Evolutionary conservation across 2,888 invertebrate species (phyloP).

Genomic region (Gymnoscelis rufifasciata): DNA sequence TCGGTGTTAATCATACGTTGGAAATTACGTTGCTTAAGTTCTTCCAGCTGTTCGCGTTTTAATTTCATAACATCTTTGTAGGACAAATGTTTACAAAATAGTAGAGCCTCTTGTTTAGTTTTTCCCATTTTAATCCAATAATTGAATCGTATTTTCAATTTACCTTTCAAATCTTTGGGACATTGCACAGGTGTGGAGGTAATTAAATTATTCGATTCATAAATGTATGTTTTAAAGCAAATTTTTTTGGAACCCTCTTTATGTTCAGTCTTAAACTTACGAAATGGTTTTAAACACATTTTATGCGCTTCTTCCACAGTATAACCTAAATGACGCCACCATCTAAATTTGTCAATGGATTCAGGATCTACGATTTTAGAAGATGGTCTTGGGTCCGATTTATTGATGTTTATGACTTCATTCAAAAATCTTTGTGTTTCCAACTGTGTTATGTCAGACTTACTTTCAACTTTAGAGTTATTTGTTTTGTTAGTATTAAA

Average conservation of each 20-base stretch:
- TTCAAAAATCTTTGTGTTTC: not conserved
- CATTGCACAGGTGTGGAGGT: not conserved
- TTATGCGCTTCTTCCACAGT: not conserved
- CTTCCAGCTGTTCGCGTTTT: too few relatives aligned
- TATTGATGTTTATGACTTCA: not conserved
- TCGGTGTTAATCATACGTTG: too few relatives aligned
- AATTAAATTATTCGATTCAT: not conserved
- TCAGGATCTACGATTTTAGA: not conserved
- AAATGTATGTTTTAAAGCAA: not conserved
- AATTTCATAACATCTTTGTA: too few relatives aligned
- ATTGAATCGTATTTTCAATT: not conserved
- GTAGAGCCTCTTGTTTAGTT: not conserved
- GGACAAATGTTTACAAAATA: not conserved
- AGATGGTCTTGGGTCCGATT: not conserved
- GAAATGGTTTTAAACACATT: not conserved
- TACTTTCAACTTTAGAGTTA: not conserved
- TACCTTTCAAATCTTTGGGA: not conserved
- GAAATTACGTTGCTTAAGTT: too few relatives aligned
- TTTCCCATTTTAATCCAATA: conserved; percentile 1
- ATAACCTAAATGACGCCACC: not conserved
- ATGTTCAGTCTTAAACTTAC: not conserved
- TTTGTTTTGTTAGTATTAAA: not conserved
- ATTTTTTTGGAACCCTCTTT: not conserved
- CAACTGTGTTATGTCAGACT: not conserved
- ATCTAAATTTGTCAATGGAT: not conserved